phyloP scores from a whole-genome alignment of 2,888 invertebrate species.

The Ceramica pisi region DNA sequence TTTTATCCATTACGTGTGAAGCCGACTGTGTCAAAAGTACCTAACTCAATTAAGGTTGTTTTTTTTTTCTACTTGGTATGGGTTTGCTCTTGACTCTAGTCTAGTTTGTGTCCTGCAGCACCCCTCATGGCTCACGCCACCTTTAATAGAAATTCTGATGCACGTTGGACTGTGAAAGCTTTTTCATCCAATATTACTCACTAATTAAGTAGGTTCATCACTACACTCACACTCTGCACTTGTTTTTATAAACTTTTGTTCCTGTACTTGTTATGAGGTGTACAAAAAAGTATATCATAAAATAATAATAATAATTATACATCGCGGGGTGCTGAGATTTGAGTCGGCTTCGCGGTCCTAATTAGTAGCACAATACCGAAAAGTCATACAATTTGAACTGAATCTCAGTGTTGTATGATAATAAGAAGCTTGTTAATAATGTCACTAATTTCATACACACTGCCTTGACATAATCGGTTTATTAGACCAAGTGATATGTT shows the following conservation, averaged over 20 bases:
- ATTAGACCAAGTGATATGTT: neutral
- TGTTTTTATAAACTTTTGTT: no score
- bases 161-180: neutral
- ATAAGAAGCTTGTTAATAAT: neutral
- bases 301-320: no score
- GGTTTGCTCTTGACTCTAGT: no score
- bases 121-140: neutral
- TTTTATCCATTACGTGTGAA: neutral
- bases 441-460: neutral
- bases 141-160: neutral
- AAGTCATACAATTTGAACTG: neutral
- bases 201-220: no score
- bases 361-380: neutral
- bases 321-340: neutral
- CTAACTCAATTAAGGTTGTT: neutral
- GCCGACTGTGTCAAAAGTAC: neutral
- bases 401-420: neutral
- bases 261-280: no score
- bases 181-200: neutral
- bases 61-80: no score
- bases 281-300: no score
- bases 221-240: no score
- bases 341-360: neutral
- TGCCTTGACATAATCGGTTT: neutral
- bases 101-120: neutral